Evolutionary conservation across 2,113 vertebrate genomes (phyloP).

Genomic region (Vimba vimba): DNA sequence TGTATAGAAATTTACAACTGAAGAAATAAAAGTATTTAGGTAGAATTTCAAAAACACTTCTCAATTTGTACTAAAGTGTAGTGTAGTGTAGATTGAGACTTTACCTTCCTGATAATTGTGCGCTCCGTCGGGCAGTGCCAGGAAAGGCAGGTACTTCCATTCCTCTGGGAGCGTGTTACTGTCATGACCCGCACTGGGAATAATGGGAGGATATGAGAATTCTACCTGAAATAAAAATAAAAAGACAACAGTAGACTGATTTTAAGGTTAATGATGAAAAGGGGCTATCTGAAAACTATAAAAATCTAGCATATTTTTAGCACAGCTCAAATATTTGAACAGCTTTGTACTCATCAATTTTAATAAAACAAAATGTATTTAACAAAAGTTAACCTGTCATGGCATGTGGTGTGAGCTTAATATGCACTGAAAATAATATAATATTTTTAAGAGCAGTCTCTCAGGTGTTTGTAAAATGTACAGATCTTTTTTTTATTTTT

Average conservation of each 20-base stretch:
- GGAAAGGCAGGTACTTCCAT: constrained; percentile 96
- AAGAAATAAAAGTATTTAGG: not conserved
- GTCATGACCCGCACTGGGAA: constrained; percentile 87
- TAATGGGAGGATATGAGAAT: constrained; percentile 92
- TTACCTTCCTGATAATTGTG: constrained; percentile 98
- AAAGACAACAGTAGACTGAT: not conserved
- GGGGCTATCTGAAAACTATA: not conserved
- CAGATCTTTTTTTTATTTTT: too few relatives aligned
- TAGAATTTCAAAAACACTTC: not conserved
- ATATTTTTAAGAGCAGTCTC: too few relatives aligned
- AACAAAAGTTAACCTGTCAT: too few relatives aligned
- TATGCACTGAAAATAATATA: too few relatives aligned
- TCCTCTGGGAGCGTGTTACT: constrained; percentile 89
- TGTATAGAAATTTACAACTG: not conserved
- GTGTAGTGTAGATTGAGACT: not conserved
- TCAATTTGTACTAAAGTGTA: not conserved
- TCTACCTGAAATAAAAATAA: constrained; percentile 82
- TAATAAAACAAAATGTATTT: too few relatives aligned
- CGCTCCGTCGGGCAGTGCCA: constrained; percentile 92
- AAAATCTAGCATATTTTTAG: not conserved
- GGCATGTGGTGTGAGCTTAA: too few relatives aligned
- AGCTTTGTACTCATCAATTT: not conserved
- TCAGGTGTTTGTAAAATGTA: too few relatives aligned
- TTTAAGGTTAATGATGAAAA: not conserved
- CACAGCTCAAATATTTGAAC: not conserved